Percentiles rank a stretch among this genome's conserved stretches.
Evolutionary conservation across 1,140 invertebrate genomes (phyloP).

Genomic region (Diorhabda carinulata): DNA sequence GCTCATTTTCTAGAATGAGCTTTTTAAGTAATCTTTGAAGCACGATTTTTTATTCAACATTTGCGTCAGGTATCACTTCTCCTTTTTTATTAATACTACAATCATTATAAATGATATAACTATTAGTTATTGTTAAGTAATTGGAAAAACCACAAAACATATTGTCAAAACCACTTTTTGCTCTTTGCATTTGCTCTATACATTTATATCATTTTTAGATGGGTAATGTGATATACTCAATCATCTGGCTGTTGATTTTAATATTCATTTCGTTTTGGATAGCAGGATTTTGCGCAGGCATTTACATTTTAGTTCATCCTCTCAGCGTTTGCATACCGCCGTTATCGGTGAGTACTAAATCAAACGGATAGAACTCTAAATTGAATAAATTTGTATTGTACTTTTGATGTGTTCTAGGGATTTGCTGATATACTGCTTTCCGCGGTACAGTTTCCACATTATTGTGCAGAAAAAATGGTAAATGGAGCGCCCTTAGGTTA

Average conservation of each 20-base stretch:
- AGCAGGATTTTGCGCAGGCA: constrained; percentile 66
- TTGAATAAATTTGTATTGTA: too few species aligned
- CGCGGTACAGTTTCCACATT: constrained; percentile 65
- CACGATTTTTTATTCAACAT: too few species aligned
- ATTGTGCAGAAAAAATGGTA: constrained; percentile 63
- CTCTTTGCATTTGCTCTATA: too few species aligned
- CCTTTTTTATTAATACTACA: too few species aligned
- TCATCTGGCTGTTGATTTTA: constrained; percentile 76
- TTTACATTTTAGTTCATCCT: constrained; percentile 69
- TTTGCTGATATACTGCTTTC: constrained; percentile 64
- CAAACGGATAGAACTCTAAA: too few species aligned
- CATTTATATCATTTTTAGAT: constrained; percentile 37
- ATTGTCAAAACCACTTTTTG: too few species aligned
- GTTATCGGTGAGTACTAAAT: constrained; percentile 50
- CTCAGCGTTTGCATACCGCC: constrained; percentile 67
- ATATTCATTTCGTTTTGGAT: constrained; percentile 70
- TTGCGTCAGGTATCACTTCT: too few species aligned
- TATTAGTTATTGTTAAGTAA: too few species aligned
- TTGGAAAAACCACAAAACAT: too few species aligned
- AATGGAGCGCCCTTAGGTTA: constrained; percentile 47
- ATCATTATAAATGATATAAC: too few species aligned
- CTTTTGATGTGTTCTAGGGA: constrained; percentile 51
- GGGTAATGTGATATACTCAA: constrained; percentile 59
- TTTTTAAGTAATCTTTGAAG: too few species aligned
- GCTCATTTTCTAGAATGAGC: too few species aligned